Evolutionary conservation across 2,888 invertebrate species (phyloP).

Genomic region (Margaritifera margaritifera): DNA sequence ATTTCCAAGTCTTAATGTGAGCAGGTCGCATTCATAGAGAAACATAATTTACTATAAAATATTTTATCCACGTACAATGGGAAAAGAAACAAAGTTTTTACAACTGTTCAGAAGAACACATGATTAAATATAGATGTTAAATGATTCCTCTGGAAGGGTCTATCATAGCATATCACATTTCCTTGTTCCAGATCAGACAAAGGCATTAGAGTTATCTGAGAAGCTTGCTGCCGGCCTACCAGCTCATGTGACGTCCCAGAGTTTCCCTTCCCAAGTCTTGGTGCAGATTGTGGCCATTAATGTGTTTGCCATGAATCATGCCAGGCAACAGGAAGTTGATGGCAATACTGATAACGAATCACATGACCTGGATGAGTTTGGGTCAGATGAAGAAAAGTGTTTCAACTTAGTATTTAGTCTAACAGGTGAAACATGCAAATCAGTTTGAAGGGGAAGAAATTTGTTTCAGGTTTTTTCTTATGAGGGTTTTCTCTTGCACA

Average conservation of each 20-base stretch:
- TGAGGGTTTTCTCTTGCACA: no score
- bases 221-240: conserved; percentile 82
- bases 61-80: no score
- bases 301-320: conserved; percentile 79
- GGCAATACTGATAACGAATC: conserved; percentile 22
- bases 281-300: conserved; percentile 86
- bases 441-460: background rate
- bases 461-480: background rate
- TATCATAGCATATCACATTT: background rate
- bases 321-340: conserved; percentile 39
- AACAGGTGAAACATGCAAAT: conserved; percentile 75
- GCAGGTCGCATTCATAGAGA: no score
- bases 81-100: no score
- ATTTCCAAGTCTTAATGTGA: no score
- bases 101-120: no score
- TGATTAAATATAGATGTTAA: no score
- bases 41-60: no score
- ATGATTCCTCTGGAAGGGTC: no score
- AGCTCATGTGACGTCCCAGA: conserved; percentile 84
- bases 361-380: conserved; percentile 68
- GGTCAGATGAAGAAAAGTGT: conserved; percentile 77
- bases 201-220: conserved; percentile 79
- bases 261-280: conserved; percentile 83
- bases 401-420: conserved; percentile 79
- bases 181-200: conserved; percentile 75